Conservation (phyloP, 2,888 invertebrate species). For the Nomada lathburiana region DNA sequence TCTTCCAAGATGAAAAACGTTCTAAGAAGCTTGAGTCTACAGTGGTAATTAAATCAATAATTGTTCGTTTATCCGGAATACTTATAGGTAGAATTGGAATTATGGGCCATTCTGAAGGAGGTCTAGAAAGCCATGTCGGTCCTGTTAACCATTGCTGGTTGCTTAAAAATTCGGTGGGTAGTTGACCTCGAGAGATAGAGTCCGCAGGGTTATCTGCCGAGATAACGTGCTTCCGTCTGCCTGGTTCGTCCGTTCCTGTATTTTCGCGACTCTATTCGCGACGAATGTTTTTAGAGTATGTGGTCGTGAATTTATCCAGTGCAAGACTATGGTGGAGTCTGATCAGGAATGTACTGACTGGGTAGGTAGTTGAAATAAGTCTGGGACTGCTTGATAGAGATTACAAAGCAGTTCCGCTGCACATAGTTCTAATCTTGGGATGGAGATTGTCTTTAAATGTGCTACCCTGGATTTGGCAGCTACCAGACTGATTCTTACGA, state of each 20-base stretch:
- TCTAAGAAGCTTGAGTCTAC: neutral
- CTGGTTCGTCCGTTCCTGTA: neutral
- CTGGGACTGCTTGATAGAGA: neutral
- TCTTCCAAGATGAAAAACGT: neutral
- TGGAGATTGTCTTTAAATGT: neutral
- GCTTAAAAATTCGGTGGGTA: neutral
- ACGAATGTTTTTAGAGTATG: slow-evolving; percentile 12
- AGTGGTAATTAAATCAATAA: neutral
- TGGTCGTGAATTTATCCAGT: slow-evolving; percentile 3
- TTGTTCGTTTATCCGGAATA: neutral
- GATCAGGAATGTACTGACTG: neutral
- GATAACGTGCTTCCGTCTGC: neutral
- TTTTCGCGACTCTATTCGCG: neutral
- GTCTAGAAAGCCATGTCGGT: neutral
- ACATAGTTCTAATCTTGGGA: slow-evolving; percentile 7
- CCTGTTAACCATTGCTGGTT: neutral
- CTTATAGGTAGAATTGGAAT: neutral
- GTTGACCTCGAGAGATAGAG: neutral
- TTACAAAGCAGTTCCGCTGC: neutral
- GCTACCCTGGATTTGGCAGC: slow-evolving; percentile 10
- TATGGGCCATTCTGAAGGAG: neutral
- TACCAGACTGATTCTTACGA: neutral
- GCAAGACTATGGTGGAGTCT: slow-evolving; percentile 3
- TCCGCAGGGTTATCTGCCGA: neutral
- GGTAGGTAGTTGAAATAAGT: neutral